Percentiles rank a stretch among this genome's conserved stretches.
Evolutionary conservation across 1,140 invertebrate genomes (phyloP).

Genomic region (Brachionus rubens): DNA sequence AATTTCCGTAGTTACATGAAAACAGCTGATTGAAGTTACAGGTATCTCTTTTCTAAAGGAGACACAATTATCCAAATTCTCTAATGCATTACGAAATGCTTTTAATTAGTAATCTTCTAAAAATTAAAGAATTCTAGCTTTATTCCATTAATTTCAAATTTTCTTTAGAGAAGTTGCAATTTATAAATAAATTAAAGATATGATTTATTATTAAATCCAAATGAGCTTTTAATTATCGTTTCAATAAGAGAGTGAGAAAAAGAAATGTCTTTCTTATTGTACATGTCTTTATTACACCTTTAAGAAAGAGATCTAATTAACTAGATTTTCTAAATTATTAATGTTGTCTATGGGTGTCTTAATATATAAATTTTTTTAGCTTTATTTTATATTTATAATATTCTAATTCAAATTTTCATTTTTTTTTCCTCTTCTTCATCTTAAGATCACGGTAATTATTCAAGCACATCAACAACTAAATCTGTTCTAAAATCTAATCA

Average conservation of each 20-base stretch:
- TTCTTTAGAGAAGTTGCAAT: neutral
- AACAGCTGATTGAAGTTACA: too few species aligned
- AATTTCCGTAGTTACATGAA: too few species aligned
- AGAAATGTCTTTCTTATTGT: neutral
- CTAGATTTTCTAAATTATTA: constrained; percentile 33
- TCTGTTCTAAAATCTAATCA: neutral
- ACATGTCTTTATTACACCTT: neutral
- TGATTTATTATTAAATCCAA: constrained; percentile 32
- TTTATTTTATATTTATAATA: neutral
- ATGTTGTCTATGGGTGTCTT: constrained; percentile 32
- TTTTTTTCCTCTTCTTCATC: too few species aligned
- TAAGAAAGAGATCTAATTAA: constrained; percentile 37
- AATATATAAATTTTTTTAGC: neutral
- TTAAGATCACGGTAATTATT: constrained; percentile 29
- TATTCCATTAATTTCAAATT: constrained; percentile 25
- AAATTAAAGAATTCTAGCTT: too few species aligned
- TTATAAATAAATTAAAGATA: constrained; percentile 39
- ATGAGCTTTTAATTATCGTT: constrained; percentile 37
- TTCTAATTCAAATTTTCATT: constrained; percentile 6
- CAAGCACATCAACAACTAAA: constrained; percentile 18
- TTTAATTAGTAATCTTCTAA: too few species aligned
- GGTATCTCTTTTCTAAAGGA: too few species aligned
- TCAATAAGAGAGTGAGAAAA: neutral
- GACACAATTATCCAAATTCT: too few species aligned
- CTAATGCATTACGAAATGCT: too few species aligned